A percentile compares a stretch with the other conserved stretches of the same genome.
Conservation (phyloP, 2,888 invertebrate species). For the Dolomedes plantarius region DNA sequence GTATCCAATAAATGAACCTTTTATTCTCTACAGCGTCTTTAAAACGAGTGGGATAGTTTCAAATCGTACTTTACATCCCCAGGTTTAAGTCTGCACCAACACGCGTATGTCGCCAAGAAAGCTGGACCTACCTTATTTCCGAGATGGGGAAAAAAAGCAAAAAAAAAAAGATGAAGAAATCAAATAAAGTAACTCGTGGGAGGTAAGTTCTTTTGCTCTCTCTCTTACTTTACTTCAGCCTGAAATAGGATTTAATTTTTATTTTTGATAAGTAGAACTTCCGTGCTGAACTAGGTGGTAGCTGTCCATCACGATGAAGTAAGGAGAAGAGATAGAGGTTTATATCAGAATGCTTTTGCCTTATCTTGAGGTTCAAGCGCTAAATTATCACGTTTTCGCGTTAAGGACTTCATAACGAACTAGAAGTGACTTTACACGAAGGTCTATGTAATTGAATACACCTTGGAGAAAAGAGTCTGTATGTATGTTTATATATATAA, state of each 20-base stretch:
- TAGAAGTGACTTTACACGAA: too few relatives aligned
- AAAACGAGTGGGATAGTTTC: too few relatives aligned
- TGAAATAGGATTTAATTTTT: background rate
- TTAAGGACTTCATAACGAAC: background rate
- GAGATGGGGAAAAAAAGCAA: background rate
- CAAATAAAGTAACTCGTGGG: background rate
- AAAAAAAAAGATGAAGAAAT: background rate
- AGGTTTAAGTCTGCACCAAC: background rate
- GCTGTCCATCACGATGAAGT: background rate
- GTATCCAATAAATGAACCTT: too few relatives aligned
- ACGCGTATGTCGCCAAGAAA: background rate
- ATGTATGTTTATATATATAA: too few relatives aligned
- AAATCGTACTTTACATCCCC: too few relatives aligned
- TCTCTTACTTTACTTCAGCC: background rate
- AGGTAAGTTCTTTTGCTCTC: background rate
- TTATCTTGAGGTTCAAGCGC: background rate
- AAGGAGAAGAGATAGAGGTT: background rate
- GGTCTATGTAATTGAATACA: too few relatives aligned
- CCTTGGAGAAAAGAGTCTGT: too few relatives aligned
- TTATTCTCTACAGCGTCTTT: too few relatives aligned
- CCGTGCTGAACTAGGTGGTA: slow-evolving; percentile 2
- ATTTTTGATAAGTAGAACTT: background rate
- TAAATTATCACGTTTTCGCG: background rate
- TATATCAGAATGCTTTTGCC: background rate
- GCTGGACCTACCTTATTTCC: slow-evolving; percentile 3